Evolutionary conservation across 2,797 vertebrate genomes (phyloP), one percentile per base, ranked within the genome.

Genomic region (Knipowitschia caucasica): DNA sequence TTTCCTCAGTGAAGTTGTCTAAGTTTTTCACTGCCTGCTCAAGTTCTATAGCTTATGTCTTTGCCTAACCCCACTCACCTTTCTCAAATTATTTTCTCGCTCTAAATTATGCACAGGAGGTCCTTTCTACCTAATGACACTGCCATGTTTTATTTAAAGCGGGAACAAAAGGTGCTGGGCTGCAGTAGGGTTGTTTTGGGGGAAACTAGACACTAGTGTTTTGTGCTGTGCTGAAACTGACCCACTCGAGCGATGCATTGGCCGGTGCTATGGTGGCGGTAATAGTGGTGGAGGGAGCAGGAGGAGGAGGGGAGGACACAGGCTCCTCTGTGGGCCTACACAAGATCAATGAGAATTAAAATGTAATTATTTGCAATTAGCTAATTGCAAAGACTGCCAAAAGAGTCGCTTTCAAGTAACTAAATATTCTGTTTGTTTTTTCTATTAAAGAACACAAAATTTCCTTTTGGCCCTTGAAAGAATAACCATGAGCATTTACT

Each of bases 71-170:
- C 57, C 47, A 60, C 59, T 54, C 35, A 36, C 27, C 31, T 30
- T 4, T 30, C 56, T 64, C 53, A 55, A 67, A 69, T 60, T 59
- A 69, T 79, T 77, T 81, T 66, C 64, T 67, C 51, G 20, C 44
- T 24, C 59, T 90, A 61, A 87, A 89, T 89, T 83, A 90, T 91
- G 77, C 77, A 89, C 54, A 34, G 47, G 54, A 56, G 42, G 51
- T 43, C 64, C 71, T 85, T 67, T 83, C 75, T 78, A 23, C 53
- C 64, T 83, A 81, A 84, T 88, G 75, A 81, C 78, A 51, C 67
- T n/a, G 12, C 70, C 50, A 88, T 86, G 87, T 90, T 92, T 90
- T 88, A 92, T 93, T 90, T 81, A 88, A 77, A 83, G 72, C 40
- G 67, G 72, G 68, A 51, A 76, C 75, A 83, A 91, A 88, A 88